Evolutionary conservation across 2,888 invertebrate genomes (phyloP).

Genomic region (Patella depressa): DNA sequence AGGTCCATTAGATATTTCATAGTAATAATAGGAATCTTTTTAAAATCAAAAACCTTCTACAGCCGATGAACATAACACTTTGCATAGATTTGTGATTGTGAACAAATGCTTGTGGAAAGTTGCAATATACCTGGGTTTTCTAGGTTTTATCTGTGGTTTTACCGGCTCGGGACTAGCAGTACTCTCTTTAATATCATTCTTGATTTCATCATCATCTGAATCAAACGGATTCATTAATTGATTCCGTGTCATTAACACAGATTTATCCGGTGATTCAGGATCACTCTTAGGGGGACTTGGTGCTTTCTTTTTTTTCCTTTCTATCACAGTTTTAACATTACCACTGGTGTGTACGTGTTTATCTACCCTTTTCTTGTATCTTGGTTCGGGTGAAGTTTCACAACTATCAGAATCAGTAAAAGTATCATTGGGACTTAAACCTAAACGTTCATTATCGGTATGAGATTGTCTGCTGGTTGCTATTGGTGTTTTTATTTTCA

Average conservation of each 20-base stretch:
- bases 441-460: neutral
- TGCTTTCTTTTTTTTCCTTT: constrained; percentile 32
- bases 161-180: constrained; percentile 11
- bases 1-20: too few relatives aligned
- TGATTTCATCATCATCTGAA: constrained; percentile 85
- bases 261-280: constrained; percentile 25
- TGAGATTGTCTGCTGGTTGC: neutral
- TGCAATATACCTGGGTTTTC: neutral
- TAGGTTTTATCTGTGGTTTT: neutral
- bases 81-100: too few relatives aligned
- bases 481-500: neutral
- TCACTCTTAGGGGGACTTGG: constrained; percentile 30
- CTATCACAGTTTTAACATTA: constrained; percentile 8
- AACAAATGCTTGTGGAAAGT: too few relatives aligned
- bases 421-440: constrained; percentile 2
- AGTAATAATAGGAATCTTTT: too few relatives aligned
- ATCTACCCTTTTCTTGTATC: neutral
- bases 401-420: constrained; percentile 6
- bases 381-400: neutral
- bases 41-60: too few relatives aligned
- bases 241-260: constrained; percentile 84
- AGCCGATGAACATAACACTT: too few relatives aligned
- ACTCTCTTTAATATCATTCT: constrained; percentile 1
- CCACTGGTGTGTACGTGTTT: neutral
- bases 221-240: constrained; percentile 91